A percentile compares a stretch with the other conserved stretches of the same genome.
phyloP scores from a whole-genome alignment of 2,797 vertebrate species.

The Tokudaia muenninki region DNA sequence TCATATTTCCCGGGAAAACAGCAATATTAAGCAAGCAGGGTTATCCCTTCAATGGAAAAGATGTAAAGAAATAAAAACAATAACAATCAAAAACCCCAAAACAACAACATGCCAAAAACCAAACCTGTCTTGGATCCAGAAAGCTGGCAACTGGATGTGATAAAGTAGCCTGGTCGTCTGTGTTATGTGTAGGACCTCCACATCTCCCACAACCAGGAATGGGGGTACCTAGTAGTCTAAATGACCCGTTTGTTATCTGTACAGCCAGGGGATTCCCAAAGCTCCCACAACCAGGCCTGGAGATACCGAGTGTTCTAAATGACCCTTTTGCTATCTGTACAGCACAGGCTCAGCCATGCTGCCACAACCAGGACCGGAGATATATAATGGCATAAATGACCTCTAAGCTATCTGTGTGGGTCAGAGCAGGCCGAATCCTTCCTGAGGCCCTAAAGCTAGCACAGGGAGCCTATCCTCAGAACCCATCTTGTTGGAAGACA shows the following conservation, averaged over 20 bases:
- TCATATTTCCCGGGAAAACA: background rate
- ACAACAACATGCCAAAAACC: no score
- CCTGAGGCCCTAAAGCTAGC: background rate
- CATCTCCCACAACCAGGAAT: no score
- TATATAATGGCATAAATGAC: background rate
- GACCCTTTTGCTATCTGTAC: background rate
- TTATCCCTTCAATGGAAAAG: background rate
- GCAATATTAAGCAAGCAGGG: background rate
- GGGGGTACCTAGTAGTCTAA: no score
- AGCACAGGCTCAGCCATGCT: background rate
- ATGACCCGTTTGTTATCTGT: no score
- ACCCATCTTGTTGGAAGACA: background rate
- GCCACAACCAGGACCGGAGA: background rate
- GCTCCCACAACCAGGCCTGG: no score
- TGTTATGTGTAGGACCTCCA: background rate
- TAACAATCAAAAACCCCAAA: no score
- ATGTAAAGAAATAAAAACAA: no score
- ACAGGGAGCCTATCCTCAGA: background rate
- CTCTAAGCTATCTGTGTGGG: background rate
- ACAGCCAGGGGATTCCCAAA: no score
- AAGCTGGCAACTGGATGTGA: background rate
- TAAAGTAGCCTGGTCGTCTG: no score
- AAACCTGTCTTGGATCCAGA: background rate
- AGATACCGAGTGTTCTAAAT: background rate
- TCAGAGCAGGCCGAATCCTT: background rate